Conservation (phyloP, 2,797 vertebrate species). For the Arremon brunneinucha region DNA sequence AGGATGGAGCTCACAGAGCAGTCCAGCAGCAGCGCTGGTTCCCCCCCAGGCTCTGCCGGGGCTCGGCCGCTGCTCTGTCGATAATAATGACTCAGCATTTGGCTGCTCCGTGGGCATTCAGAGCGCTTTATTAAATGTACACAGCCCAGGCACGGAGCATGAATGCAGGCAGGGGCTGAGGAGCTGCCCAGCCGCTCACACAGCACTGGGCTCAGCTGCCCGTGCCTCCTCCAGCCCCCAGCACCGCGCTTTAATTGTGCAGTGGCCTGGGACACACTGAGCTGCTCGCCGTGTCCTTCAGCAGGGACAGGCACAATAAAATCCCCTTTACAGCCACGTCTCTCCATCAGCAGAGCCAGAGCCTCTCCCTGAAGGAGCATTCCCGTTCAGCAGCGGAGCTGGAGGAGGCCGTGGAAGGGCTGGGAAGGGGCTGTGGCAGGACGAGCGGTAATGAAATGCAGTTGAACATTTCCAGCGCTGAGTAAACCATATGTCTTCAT, state of each 20-base stretch:
- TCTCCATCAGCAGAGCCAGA: background rate
- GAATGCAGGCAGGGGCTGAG: background rate
- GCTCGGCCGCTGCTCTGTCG: background rate
- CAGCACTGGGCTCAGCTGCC: background rate
- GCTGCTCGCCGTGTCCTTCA: background rate
- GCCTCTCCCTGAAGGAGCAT: background rate
- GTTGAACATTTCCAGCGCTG: conserved; percentile 56
- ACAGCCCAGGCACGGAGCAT: background rate
- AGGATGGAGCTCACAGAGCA: conserved; percentile 17
- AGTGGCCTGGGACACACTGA: background rate
- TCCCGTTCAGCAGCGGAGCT: background rate
- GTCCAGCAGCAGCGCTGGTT: background rate
- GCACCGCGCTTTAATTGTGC: background rate
- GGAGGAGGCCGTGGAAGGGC: background rate
- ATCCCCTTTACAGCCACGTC: background rate
- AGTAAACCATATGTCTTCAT: conserved; percentile 73
- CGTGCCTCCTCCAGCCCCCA: background rate
- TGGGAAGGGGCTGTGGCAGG: background rate
- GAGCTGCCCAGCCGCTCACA: background rate
- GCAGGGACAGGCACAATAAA: background rate
- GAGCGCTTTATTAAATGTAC: background rate
- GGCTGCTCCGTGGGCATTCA: background rate
- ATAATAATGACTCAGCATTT: conserved; percentile 48
- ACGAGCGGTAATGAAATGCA: conserved; percentile 19
- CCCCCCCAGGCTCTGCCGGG: background rate